Conservation (phyloP, 1,140 invertebrate genomes). For the Lepidurus arcticus region DNA sequence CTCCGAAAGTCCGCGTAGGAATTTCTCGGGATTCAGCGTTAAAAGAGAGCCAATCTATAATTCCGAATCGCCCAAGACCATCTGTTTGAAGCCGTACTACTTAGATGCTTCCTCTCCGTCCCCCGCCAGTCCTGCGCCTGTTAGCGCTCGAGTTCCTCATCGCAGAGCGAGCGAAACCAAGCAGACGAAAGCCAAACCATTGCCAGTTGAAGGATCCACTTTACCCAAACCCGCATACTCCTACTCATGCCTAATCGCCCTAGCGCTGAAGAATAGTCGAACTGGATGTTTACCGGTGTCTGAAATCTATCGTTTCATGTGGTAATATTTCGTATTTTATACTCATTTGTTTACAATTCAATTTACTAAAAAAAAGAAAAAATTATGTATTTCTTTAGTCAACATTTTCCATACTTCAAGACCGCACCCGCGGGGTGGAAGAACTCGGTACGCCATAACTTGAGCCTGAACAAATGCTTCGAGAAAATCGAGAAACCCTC, state of each 20-base stretch:
- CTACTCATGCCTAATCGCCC: conserved; percentile 93
- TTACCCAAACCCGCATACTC: conserved; percentile 96
- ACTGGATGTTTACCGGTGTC: conserved; percentile 91
- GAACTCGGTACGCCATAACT: conserved; percentile 92
- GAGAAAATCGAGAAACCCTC: conserved; percentile 84
- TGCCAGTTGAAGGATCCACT: conserved; percentile 56
- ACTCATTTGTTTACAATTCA: neutral
- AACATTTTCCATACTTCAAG: conserved; percentile 96
- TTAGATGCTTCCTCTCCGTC: conserved; percentile 23
- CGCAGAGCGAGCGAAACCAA: conserved; percentile 26
- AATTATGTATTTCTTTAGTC: conserved; percentile 56
- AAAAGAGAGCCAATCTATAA: conserved; percentile 20
- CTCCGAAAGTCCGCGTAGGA: neutral
- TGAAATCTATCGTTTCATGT: conserved; percentile 98
- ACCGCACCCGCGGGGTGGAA: conserved; percentile 97
- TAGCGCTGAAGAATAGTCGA: conserved; percentile 93
- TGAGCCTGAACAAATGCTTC: conserved; percentile 95
- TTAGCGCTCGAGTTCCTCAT: conserved; percentile 2
- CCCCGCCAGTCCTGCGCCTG: conserved; percentile 31
- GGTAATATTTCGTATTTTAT: conserved; percentile 55
- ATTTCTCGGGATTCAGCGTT: conserved; percentile 27
- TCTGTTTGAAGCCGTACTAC: conserved; percentile 16
- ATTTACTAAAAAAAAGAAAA: neutral
- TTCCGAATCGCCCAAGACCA: conserved; percentile 16
- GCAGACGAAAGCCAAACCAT: neutral